Conservation (phyloP, 2,797 vertebrate species). For the Moxostoma hubbsi region DNA sequence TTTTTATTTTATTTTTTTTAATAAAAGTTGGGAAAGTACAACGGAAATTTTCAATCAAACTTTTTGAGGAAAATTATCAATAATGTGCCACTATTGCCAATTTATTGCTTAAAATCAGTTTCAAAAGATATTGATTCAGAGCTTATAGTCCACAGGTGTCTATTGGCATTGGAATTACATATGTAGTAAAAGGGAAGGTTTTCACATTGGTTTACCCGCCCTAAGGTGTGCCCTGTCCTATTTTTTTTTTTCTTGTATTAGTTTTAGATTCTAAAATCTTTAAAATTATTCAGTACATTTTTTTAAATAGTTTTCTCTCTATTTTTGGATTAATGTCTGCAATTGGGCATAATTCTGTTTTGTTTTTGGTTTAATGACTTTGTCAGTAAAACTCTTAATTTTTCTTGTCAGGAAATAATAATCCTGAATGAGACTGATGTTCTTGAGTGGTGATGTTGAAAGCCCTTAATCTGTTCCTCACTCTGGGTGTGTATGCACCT, state of each 20-base stretch:
- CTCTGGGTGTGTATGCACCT: constrained; percentile 1
- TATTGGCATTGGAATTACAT: background rate
- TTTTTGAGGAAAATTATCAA: no score
- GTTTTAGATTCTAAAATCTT: background rate
- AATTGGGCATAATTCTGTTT: background rate
- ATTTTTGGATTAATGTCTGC: background rate
- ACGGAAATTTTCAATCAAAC: no score
- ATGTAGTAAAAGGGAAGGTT: background rate
- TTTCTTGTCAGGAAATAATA: background rate
- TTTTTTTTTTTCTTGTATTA: no score
- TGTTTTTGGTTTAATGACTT: background rate
- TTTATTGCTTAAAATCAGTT: background rate
- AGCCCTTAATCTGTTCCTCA: background rate
- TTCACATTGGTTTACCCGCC: background rate
- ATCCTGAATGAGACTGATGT: background rate
- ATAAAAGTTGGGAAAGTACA: no score
- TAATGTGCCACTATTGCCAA: no score
- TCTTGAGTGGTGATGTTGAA: background rate
- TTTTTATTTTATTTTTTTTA: no score
- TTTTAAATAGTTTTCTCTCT: no score
- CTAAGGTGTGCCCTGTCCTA: background rate
- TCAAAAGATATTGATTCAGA: background rate
- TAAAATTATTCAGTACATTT: no score
- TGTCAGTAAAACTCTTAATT: background rate
- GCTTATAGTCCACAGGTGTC: background rate